Evolutionary conservation across 2,797 vertebrate genomes (phyloP).

Genomic region (Acanthurus lineatus): DNA sequence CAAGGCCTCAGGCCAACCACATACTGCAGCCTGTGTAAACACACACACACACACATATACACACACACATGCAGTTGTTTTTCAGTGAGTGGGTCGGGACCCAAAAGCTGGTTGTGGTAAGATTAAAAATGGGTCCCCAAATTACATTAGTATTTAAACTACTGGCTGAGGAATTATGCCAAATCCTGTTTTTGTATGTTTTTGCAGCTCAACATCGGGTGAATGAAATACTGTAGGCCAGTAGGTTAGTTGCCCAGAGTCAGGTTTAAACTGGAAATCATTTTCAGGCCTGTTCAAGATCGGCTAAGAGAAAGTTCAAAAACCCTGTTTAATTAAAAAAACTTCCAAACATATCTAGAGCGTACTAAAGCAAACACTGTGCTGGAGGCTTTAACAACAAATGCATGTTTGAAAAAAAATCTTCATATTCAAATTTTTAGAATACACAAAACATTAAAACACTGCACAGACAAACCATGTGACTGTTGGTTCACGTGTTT

Average conservation of each 20-base stretch:
- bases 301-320: neutral
- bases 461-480: neutral
- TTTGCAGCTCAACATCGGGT: conserved; percentile 24
- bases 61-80: conserved; percentile 38
- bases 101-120: conserved; percentile 53
- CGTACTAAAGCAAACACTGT: neutral
- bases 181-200: conserved; percentile 30
- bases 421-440: neutral
- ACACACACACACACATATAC: conserved; percentile 36
- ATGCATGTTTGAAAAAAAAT: neutral
- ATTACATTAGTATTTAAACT: conserved; percentile 67
- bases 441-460: neutral
- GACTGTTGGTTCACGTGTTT: conserved; percentile 3
- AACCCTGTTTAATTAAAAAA: neutral
- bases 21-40: conserved; percentile 56
- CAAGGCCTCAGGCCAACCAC: conserved; percentile 61
- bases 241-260: conserved; percentile 17
- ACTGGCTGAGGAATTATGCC: conserved; percentile 46
- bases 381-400: conserved; percentile 8
- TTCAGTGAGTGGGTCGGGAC: conserved; percentile 47
- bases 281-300: neutral
- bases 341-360: neutral
- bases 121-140: conserved; percentile 62
- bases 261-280: neutral
- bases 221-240: conserved; percentile 32